Evolutionary conservation across 2,888 invertebrate species (phyloP), one percentile per base, ranked within the genome.

Genomic region (Phrixothrix hirtus): DNA sequence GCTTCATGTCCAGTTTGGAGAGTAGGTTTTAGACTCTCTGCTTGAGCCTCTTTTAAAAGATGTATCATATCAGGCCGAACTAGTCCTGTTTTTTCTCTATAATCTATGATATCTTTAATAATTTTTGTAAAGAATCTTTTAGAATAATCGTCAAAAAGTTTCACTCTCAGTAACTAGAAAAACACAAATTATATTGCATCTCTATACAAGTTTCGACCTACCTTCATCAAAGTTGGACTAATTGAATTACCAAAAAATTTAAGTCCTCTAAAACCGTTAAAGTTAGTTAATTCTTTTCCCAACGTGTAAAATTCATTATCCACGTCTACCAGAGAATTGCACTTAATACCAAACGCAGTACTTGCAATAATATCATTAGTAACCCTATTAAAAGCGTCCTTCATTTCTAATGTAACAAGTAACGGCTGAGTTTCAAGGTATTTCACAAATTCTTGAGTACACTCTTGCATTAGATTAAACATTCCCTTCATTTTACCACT

Each of bases 341-440:
- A n/a, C 2, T 4, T 32, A 9, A 32, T 11, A 3, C 32, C 32
- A 32, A 32, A 32, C n/a, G 6, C 32, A 4, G 12, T 12, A 5
- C 13, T 32, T 2, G 32, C 32, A 11, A 32, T 32, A 2, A 32
- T 9, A 32, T 32, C 32, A n/a, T n/a, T n/a, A n/a, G n/a, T n/a
- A n/a, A n/a, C n/a, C n/a, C n/a, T n/a, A n/a, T n/a, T n/a, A n/a
- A 7, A 32, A 2, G 32, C 9, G 12, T 32, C 32, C 9, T 12
- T 32, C 11, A 11, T 11, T 14, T 32, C 32, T 7, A 32, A 2
- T 7, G 4, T 12, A 4, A 7, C 12, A 5, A 9, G 2, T n/a
- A 7, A 2, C 2, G n/a, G 2, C 12, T 32, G 4, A 2, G 4
- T 7, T 3, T 4, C 9, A 2, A 32, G 3, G 12, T n/a, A 4